Evolutionary conservation across 2,797 vertebrate species (phyloP), one percentile per base, ranked within the genome.

Genomic region (Poecilia gillii): DNA sequence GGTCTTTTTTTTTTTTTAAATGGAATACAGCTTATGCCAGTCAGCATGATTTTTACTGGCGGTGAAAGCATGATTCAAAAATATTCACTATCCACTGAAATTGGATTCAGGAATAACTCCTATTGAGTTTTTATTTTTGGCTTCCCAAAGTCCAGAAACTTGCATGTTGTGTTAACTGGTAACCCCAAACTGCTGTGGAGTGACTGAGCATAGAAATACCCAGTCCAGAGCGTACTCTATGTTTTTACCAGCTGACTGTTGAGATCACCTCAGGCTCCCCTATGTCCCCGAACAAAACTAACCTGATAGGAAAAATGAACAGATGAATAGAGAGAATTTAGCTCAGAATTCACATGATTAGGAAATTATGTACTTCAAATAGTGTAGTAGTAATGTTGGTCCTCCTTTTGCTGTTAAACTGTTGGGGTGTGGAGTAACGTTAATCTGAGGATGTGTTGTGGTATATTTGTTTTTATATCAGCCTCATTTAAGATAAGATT

Each of bases 21-120:
- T 28, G 75, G 46, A 72, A 11, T n/a, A 74, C 36, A 72, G 41
- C n/a, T 72, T 51, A 8, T 64, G 51, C 41, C 49, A 80, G 18
- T 76, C 13, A 66, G 73, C 33, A 66, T 74, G 14, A 43, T 62
- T 31, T 77, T 18, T 59, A 55, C 6, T 76, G n/a, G 71, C 18
- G 11, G 18, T 1, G 4, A 59, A 57, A 47, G 41, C 2, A 3
- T 62, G 39, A 1, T 41, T 47, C 12, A 66, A 5, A 28, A 74
- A 33, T 66, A 33, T 3, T 33, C 23, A 55, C 23, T 73, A 39
- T 73, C 23, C 20, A 2, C 14, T 71, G 43, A 46, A 14, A 45
- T 28, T 46, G 4, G 68, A 71, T 45, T 45, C 13, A 45, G 25
- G 6, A 45, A 71, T 14, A 45, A 28, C 12, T 41, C 64, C 23